These are phyloP conservation scores for Neolamprologus kungweensis DNA, from an alignment of 2,113 vertebrate genomes.

Conservation along the genomic window DNA sequence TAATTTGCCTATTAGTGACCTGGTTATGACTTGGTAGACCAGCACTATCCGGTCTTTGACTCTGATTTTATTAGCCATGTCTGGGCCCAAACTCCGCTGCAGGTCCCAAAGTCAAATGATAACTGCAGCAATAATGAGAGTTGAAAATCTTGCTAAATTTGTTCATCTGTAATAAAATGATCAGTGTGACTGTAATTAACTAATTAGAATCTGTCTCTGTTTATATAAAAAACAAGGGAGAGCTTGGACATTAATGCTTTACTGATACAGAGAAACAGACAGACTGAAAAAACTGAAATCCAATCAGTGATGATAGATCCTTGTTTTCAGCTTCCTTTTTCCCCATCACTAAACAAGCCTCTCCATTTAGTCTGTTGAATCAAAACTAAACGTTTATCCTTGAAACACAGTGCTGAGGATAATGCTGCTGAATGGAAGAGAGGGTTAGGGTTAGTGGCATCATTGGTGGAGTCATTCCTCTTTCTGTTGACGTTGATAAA, in stretches of 20 bases:
- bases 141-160: no score
- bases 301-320: neutral
- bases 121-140: no score
- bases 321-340: fast-evolving
- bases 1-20: no score
- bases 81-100: no score
- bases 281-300: neutral
- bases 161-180: no score
- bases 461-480: neutral
- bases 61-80: no score
- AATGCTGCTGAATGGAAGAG: neutral
- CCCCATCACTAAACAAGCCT: neutral
- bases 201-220: neutral
- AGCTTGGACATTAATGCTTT: neutral
- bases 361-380: neutral
- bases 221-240: neutral
- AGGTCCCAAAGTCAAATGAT: no score
- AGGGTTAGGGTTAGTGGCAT: neutral
- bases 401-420: neutral
- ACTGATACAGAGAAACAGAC: neutral
- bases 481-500: neutral
- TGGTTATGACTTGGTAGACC: no score
- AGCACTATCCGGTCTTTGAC: no score
- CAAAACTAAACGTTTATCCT: neutral
- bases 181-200: neutral